Conservation (phyloP, 2,113 vertebrate genomes). For the Pyxicephalus adspersus region DNA sequence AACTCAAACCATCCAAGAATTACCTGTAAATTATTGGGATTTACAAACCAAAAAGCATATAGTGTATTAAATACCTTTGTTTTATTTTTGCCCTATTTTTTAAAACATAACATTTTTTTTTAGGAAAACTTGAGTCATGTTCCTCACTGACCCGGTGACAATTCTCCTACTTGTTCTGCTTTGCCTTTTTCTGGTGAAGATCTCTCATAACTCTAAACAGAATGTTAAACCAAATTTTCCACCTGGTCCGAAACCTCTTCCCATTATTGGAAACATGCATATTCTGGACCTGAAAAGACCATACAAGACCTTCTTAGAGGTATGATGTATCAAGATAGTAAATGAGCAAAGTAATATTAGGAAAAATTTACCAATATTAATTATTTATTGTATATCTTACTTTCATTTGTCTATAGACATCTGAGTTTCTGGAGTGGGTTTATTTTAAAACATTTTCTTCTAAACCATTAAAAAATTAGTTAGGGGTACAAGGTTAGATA, state of each 20-base stretch:
- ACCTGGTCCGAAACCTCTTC: conserved; percentile 37
- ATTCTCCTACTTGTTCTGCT: not conserved
- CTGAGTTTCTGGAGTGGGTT: too few relatives aligned
- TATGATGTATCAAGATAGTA: not conserved
- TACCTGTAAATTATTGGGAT: too few relatives aligned
- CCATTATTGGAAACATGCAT: conserved; percentile 30
- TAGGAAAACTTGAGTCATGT: not conserved
- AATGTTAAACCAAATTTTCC: conserved; percentile 14
- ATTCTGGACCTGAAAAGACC: conserved; percentile 17
- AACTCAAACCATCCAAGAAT: too few relatives aligned
- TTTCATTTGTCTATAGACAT: too few relatives aligned
- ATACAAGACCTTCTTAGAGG: conserved; percentile 8
- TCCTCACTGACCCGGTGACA: not conserved
- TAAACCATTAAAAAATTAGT: too few relatives aligned
- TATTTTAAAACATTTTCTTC: too few relatives aligned
- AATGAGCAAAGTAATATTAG: too few relatives aligned
- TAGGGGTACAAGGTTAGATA: too few relatives aligned
- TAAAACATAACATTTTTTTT: not conserved
- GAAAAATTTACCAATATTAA: too few relatives aligned
- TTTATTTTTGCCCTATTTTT: not conserved
- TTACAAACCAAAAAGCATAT: too few relatives aligned
- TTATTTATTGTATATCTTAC: too few relatives aligned
- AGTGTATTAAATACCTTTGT: not conserved
- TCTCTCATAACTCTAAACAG: not conserved
- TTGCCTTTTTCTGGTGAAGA: not conserved